Conservation (phyloP, 2,797 vertebrate genomes). For the Mycteria americana region DNA sequence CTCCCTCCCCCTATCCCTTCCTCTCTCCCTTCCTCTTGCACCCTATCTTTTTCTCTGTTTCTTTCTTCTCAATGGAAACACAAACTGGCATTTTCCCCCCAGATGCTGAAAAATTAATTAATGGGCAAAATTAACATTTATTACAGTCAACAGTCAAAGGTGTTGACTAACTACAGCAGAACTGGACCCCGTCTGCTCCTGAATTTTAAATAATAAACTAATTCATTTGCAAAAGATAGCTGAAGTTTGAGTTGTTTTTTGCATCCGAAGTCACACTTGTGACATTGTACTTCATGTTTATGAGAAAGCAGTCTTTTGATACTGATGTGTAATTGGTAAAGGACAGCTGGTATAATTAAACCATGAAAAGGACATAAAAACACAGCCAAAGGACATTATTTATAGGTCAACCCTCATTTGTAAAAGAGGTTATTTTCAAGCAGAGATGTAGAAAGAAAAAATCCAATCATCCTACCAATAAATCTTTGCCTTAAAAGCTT, state of each 20-base stretch:
- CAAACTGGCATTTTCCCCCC: neutral
- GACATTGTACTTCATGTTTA: neutral
- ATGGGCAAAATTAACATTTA: neutral
- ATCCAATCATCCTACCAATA: conserved; percentile 8
- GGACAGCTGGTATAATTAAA: neutral
- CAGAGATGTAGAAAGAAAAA: neutral
- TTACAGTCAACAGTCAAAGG: neutral
- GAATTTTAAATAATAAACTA: neutral
- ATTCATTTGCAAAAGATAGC: neutral
- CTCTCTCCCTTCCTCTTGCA: neutral
- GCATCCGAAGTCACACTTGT: neutral
- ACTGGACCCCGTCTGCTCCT: neutral
- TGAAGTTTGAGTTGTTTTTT: neutral
- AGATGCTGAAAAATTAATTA: neutral
- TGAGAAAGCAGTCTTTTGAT: neutral
- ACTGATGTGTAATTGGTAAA: neutral
- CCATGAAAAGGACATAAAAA: conserved; percentile 10
- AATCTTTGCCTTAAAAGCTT: conserved; percentile 15
- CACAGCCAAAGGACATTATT: neutral
- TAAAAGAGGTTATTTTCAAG: conserved; percentile 25
- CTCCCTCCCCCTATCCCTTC: neutral
- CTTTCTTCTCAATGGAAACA: neutral
- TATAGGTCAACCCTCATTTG: neutral
- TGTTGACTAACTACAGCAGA: neutral
- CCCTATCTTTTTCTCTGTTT: neutral